Conservation (phyloP, 2,888 invertebrate genomes). For the Masnerella sp. region DNA sequence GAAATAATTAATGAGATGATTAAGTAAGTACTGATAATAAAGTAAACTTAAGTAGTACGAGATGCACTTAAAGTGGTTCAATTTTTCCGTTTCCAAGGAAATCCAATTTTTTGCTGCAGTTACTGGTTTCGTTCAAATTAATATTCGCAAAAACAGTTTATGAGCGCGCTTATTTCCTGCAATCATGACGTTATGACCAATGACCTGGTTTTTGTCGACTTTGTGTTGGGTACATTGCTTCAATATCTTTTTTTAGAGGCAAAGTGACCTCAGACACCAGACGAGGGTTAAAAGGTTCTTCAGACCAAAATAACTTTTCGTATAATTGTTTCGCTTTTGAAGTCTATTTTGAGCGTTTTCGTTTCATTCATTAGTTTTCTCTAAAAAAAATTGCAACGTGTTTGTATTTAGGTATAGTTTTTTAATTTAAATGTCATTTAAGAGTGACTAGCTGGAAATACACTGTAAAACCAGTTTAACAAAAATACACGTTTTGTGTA, state of each 20-base stretch:
- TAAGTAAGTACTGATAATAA: not conserved
- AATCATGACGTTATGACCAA: conserved; percentile 11
- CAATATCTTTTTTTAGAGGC: not conserved
- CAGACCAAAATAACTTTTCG: too few relatives aligned
- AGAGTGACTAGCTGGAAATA: too few relatives aligned
- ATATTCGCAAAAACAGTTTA: conserved; percentile 15
- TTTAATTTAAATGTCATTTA: too few relatives aligned
- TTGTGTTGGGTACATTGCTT: conserved; percentile 6
- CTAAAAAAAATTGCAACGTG: too few relatives aligned
- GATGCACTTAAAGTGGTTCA: not conserved
- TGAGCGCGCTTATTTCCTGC: conserved; percentile 6
- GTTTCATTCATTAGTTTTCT: too few relatives aligned
- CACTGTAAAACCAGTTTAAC: too few relatives aligned
- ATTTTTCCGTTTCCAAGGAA: not conserved
- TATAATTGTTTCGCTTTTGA: too few relatives aligned
- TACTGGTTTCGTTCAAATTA: conserved; percentile 1
- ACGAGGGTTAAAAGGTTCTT: too few relatives aligned
- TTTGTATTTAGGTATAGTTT: too few relatives aligned
- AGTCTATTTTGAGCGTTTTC: too few relatives aligned
- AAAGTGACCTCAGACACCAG: too few relatives aligned
- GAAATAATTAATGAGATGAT: not conserved
- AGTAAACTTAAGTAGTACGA: not conserved
- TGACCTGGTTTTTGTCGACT: conserved; percentile 13
- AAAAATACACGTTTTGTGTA: too few relatives aligned
- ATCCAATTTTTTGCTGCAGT: not conserved